phyloP scores from a whole-genome alignment of 2,797 vertebrate genomes.

The Bufotes viridis region DNA sequence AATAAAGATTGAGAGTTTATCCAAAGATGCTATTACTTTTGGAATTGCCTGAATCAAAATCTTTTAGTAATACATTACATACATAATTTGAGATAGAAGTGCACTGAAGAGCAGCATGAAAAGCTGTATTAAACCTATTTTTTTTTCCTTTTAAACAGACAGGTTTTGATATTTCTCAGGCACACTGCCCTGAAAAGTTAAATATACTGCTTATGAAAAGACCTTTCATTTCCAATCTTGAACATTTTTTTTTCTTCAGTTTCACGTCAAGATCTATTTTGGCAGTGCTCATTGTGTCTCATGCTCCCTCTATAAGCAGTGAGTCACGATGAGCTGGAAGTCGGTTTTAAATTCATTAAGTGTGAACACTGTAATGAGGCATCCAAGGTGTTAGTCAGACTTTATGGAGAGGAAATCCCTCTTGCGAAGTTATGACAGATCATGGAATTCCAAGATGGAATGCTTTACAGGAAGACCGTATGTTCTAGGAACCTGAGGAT shows the following conservation, averaged over 20 bases:
- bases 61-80: slow-evolving; percentile 33
- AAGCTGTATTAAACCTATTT: slow-evolving; percentile 14
- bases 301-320: slow-evolving; percentile 60
- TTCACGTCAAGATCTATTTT: slow-evolving; percentile 54
- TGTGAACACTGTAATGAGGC: slow-evolving; percentile 69
- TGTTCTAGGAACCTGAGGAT: slow-evolving; percentile 66
- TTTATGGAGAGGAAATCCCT: slow-evolving; percentile 74
- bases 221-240: slow-evolving; percentile 46
- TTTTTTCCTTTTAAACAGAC: slow-evolving; percentile 33
- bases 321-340: slow-evolving; percentile 71
- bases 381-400: slow-evolving; percentile 75
- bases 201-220: slow-evolving; percentile 50
- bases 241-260: neutral
- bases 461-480: slow-evolving; percentile 68
- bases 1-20: slow-evolving; percentile 42
- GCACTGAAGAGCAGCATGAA: slow-evolving; percentile 25
- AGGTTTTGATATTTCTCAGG: slow-evolving; percentile 30
- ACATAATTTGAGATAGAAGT: slow-evolving; percentile 35
- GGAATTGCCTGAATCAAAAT: slow-evolving; percentile 35
- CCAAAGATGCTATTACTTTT: slow-evolving; percentile 34
- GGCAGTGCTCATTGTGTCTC: slow-evolving; percentile 53
- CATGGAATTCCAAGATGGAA: slow-evolving; percentile 69
- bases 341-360: slow-evolving; percentile 65
- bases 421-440: slow-evolving; percentile 65
- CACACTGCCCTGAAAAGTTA: slow-evolving; percentile 38